These are phyloP conservation scores for Anoplophora glabripennis DNA, from an alignment of 1,140 invertebrate species.

Conservation along the genomic window DNA sequence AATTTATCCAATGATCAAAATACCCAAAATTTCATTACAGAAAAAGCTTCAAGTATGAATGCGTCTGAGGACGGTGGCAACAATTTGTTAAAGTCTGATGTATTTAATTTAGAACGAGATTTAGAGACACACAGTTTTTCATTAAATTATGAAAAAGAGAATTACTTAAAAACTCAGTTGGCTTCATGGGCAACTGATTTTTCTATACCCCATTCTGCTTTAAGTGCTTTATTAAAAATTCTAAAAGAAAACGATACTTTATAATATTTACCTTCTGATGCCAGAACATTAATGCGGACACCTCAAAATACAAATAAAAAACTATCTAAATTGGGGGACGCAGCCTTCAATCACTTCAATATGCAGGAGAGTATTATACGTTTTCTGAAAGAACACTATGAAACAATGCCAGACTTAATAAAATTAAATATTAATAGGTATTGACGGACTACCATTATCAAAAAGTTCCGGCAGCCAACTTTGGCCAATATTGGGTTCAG, in stretches of 20 bases:
- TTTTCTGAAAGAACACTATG: conserved; percentile 2
- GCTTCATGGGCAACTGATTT: background rate
- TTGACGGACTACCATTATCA: conserved; percentile 12
- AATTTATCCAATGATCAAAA: too few relatives aligned
- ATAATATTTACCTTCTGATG: background rate
- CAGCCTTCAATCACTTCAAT: background rate
- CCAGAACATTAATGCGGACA: conserved; percentile 3
- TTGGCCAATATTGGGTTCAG: conserved; percentile 11
- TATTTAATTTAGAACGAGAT: too few relatives aligned
- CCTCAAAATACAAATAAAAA: background rate
- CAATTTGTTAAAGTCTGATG: too few relatives aligned
- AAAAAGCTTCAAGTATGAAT: too few relatives aligned
- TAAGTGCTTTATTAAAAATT: conserved; percentile 2
- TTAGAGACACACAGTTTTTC: background rate
- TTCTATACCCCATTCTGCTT: conserved; percentile 1
- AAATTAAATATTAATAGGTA: conserved; percentile 5
- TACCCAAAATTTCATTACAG: too few relatives aligned
- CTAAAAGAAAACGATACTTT: background rate
- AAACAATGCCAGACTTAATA: background rate
- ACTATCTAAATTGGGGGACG: conserved; percentile 1
- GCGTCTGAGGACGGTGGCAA: too few relatives aligned
- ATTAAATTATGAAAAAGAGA: background rate
- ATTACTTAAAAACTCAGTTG: background rate
- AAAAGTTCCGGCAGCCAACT: conserved; percentile 12
- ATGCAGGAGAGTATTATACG: background rate